These are phyloP conservation scores for Siderastrea siderea DNA, from an alignment of 92 coral and sea anemone genomes.

Conservation along the genomic window DNA sequence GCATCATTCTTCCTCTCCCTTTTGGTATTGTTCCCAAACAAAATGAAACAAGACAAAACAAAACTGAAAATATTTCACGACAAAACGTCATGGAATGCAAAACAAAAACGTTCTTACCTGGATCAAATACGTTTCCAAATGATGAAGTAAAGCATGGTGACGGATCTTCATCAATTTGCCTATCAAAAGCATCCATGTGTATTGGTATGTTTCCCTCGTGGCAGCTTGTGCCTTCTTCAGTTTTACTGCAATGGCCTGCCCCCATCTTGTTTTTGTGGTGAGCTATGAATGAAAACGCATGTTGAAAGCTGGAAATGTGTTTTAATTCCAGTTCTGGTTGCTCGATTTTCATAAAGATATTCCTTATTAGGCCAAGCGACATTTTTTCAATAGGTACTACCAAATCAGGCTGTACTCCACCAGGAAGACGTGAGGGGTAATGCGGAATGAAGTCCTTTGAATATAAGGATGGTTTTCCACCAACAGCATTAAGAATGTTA, in stretches of 20 bases:
- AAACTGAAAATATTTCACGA: too few relatives aligned
- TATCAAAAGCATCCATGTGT: neutral
- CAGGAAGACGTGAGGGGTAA: conserved; percentile 84
- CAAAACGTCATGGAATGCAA: too few relatives aligned
- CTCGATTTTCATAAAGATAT: conserved; percentile 84
- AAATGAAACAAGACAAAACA: too few relatives aligned
- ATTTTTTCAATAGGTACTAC: conserved; percentile 76
- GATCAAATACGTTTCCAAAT: too few relatives aligned
- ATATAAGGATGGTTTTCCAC: conserved; percentile 69
- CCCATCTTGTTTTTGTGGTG: neutral
- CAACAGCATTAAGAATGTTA: conserved; percentile 87
- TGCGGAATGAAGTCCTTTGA: conserved; percentile 47
- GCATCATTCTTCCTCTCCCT: too few relatives aligned
- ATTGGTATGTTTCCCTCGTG: too few relatives aligned
- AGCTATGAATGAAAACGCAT: neutral
- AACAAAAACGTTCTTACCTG: too few relatives aligned
- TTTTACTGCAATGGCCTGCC: neutral
- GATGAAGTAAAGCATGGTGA: neutral
- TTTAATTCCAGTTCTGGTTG: conserved; percentile 38
- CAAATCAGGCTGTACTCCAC: conserved; percentile 80
- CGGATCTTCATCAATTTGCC: neutral
- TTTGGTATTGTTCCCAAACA: too few relatives aligned
- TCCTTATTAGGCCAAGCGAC: conserved; percentile 76
- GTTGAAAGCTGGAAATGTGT: neutral
- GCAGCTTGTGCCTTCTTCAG: neutral